A percentile compares a stretch with the other conserved stretches of the same genome.
Evolutionary conservation across 1,140 invertebrate species (phyloP).

Genomic region (Drosophila parabipectinata): DNA sequence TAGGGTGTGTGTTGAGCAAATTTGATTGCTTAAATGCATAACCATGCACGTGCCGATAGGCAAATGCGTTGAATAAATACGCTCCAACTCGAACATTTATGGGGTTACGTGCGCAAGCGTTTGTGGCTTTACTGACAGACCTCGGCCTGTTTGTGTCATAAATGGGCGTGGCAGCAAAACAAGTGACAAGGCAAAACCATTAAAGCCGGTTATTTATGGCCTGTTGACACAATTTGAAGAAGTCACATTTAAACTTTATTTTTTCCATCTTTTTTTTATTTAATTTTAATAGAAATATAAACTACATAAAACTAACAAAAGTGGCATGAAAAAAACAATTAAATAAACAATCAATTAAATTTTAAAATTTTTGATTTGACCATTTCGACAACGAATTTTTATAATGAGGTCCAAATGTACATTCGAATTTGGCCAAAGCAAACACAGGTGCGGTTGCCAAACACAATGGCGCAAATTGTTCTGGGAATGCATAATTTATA

Average conservation of each 20-base stretch:
- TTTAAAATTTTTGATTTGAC: not conserved
- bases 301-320: not conserved
- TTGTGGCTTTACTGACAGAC: slow-evolving; percentile 60
- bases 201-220: not conserved
- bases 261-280: not conserved
- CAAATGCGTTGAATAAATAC: slow-evolving; percentile 14
- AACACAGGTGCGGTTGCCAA: slow-evolving; percentile 19
- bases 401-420: slow-evolving; percentile 22
- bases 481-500: slow-evolving; percentile 68
- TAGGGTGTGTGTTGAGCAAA: not conserved
- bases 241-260: not conserved
- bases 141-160: slow-evolving; percentile 43
- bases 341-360: not conserved
- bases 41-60: not conserved
- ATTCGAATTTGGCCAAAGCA: slow-evolving; percentile 25
- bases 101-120: slow-evolving; percentile 45
- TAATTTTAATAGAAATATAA: not conserved
- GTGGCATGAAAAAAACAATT: not conserved
- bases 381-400: not conserved
- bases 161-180: slow-evolving; percentile 24
- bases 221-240: not conserved
- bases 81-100: slow-evolving; percentile 27
- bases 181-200: slow-evolving; percentile 9
- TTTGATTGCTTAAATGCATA: slow-evolving; percentile 7
- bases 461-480: slow-evolving; percentile 34